Evolutionary conservation across 1,140 invertebrate species (phyloP).

Genomic region (Drosophila willistoni): DNA sequence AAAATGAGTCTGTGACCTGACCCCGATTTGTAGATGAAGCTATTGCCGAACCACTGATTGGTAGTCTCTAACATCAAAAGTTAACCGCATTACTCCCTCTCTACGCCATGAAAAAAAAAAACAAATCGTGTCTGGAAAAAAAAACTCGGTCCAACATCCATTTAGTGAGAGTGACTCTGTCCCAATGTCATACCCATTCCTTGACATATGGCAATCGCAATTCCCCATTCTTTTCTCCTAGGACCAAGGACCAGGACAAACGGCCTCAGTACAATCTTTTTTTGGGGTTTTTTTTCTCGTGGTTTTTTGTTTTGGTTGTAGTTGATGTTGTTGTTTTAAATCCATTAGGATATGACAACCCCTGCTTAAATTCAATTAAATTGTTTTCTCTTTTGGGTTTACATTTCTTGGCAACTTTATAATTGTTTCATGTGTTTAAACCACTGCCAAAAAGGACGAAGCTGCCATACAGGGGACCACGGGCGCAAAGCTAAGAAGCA

Average conservation of each 20-base stretch:
- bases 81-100: conserved; percentile 5
- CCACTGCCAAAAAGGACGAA: conserved; percentile 53
- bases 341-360: conserved; percentile 81
- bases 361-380: conserved; percentile 81
- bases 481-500: conserved; percentile 73
- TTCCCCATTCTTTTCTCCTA: conserved; percentile 9
- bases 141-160: not conserved
- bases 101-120: no score
- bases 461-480: conserved; percentile 27
- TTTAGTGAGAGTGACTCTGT: conserved; percentile 11
- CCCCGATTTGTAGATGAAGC: conserved; percentile 1
- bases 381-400: conserved; percentile 79
- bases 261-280: conserved; percentile 30
- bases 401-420: conserved; percentile 80
- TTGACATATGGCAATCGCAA: conserved; percentile 5
- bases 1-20: not conserved
- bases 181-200: conserved; percentile 5
- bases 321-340: conserved; percentile 72
- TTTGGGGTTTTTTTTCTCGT: not conserved
- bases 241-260: conserved; percentile 9
- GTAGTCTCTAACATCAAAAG: conserved; percentile 5
- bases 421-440: conserved; percentile 81
- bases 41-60: conserved; percentile 1
- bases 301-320: conserved; percentile 34
- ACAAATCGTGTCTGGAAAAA: not conserved